Evolutionary conservation across 2,113 vertebrate species (phyloP).

Genomic region (Bujurquina vittata): DNA sequence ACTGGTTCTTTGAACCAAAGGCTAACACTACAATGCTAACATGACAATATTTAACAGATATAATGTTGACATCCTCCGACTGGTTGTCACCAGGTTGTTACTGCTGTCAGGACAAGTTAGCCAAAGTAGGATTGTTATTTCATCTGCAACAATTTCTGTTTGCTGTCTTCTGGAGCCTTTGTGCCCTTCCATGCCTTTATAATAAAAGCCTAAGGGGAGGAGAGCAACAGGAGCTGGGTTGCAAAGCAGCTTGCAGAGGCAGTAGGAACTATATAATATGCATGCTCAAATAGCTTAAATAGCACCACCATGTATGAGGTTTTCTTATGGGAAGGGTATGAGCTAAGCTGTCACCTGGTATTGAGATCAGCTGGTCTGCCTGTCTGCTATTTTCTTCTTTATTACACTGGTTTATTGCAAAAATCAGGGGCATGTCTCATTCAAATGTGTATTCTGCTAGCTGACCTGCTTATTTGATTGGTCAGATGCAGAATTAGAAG

Average conservation of each 20-base stretch:
- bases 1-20: neutral
- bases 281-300: neutral
- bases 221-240: neutral
- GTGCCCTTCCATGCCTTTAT: neutral
- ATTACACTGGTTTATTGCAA: neutral
- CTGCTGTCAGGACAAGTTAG: neutral
- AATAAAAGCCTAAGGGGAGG: neutral
- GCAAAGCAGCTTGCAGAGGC: neutral
- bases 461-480: neutral
- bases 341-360: neutral
- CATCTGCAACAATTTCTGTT: neutral
- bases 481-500: conserved; percentile 27
- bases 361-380: neutral
- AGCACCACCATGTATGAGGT: neutral
- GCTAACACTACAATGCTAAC: neutral
- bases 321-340: neutral
- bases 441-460: neutral
- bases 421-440: neutral
- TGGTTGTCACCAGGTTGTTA: neutral
- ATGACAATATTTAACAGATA: conserved; percentile 2
- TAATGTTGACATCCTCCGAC: neutral
- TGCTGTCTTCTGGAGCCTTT: neutral
- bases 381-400: neutral
- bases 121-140: neutral
- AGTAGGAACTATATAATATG: too few relatives aligned